A percentile compares a stretch with the other conserved stretches of the same genome.
Evolutionary conservation across 1,140 invertebrate species (phyloP).

Genomic region (Coelopa frigida): DNA sequence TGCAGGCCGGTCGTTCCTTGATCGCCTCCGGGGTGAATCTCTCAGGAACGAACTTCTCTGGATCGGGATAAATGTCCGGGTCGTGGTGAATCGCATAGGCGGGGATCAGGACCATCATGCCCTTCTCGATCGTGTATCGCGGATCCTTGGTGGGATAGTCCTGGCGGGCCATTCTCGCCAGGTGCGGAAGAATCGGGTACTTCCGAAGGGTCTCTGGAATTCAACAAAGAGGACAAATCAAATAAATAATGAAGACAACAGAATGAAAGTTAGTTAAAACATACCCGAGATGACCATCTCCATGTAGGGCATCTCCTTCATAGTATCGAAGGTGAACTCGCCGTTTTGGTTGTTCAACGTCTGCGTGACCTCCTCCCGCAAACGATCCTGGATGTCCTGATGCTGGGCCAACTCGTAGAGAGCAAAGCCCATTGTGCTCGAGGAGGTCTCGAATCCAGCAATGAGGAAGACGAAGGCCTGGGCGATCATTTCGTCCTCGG

Average conservation of each 20-base stretch:
- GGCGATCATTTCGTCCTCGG: constrained; percentile 30
- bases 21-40: constrained; percentile 53
- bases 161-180: constrained; percentile 27
- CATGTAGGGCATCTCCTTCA: constrained; percentile 48
- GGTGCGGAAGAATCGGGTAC: constrained; percentile 45
- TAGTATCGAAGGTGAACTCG: constrained; percentile 47
- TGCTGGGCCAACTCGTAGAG: constrained; percentile 54
- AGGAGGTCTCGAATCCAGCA: constrained; percentile 60
- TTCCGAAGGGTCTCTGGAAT: constrained; percentile 34
- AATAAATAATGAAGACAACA: background rate
- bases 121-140: constrained; percentile 38
- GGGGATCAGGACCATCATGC: constrained; percentile 41
- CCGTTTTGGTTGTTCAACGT: constrained; percentile 43
- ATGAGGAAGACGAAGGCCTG: constrained; percentile 47
- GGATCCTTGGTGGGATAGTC: constrained; percentile 23
- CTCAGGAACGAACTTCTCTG: constrained; percentile 60
- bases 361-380: constrained; percentile 52
- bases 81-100: constrained; percentile 56
- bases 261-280: too few relatives aligned
- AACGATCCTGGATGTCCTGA: constrained; percentile 53
- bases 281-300: constrained; percentile 48
- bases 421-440: constrained; percentile 49
- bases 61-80: constrained; percentile 56
- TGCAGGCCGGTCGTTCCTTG: constrained; percentile 41
- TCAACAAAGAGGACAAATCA: background rate